These are phyloP conservation scores for Punctoribates punctum DNA, from an alignment of 2,888 invertebrate species.

Conservation along the genomic window DNA sequence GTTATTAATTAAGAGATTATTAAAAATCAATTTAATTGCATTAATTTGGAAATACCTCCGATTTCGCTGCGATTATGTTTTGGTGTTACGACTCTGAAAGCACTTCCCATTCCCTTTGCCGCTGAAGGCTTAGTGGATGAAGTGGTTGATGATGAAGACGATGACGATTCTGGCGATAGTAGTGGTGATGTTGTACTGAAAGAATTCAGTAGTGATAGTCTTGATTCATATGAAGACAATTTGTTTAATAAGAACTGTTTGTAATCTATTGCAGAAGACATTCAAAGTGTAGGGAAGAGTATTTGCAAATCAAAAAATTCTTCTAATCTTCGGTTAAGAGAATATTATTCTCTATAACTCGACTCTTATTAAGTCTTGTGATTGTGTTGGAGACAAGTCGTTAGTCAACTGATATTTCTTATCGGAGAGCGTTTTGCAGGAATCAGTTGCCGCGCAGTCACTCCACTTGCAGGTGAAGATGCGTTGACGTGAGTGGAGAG, in stretches of 20 bases:
- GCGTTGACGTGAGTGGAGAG: slow-evolving; percentile 37
- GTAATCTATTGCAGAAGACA: slow-evolving; percentile 29
- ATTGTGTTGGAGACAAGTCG: not conserved
- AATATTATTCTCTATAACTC: too few species aligned
- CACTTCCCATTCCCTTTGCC: slow-evolving; percentile 46
- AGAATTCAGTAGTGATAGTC: not conserved
- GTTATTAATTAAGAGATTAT: not conserved
- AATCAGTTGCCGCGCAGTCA: slow-evolving; percentile 32
- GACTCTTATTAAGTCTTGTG: not conserved
- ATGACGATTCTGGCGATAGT: slow-evolving; percentile 14
- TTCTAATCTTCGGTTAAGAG: not conserved
- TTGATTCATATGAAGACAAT: slow-evolving; percentile 8
- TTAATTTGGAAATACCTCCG: slow-evolving; percentile 5
- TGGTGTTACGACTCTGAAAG: slow-evolving; percentile 49
- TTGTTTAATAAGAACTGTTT: slow-evolving; percentile 28
- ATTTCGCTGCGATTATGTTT: slow-evolving; percentile 42
- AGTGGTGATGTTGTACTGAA: not conserved
- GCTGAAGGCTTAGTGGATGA: slow-evolving; percentile 1
- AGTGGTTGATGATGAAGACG: slow-evolving; percentile 17
- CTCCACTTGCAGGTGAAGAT: slow-evolving; percentile 29
- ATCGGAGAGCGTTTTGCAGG: not conserved
- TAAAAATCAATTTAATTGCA: not conserved
- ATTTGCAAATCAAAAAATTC: not conserved
- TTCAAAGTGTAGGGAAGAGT: not conserved
- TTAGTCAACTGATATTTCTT: not conserved